Evolutionary conservation across 2,888 invertebrate species (phyloP).

Genomic region (Chymomyza amoena): DNA sequence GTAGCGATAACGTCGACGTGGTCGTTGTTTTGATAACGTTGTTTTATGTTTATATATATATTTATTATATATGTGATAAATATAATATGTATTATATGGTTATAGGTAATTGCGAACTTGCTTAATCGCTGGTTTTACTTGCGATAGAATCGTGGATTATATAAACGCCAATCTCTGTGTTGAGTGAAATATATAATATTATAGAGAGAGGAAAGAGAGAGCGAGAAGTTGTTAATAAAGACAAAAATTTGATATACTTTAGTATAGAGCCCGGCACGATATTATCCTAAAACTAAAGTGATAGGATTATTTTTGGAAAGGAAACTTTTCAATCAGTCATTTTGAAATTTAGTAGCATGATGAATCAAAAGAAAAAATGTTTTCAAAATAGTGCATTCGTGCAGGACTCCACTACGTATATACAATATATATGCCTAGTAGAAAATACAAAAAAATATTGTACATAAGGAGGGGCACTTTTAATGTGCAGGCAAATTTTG

Average conservation of each 20-base stretch:
- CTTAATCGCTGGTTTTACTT: slow-evolving; percentile 52
- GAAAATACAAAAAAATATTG: slow-evolving; percentile 35
- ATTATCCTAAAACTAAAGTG: not conserved
- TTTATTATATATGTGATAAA: slow-evolving; percentile 16
- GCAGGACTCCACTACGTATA: not conserved
- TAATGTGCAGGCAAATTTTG: not conserved
- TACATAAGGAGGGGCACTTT: slow-evolving; percentile 5
- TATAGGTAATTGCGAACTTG: slow-evolving; percentile 10
- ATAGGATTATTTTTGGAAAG: too few species aligned
- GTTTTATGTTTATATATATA: slow-evolving; percentile 22
- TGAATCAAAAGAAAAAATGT: too few species aligned
- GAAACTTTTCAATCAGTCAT: too few species aligned
- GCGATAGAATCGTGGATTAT: slow-evolving; percentile 77
- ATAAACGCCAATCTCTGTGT: slow-evolving; percentile 78
- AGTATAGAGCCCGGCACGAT: not conserved
- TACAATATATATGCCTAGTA: slow-evolving; percentile 15
- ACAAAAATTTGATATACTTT: slow-evolving; percentile 22
- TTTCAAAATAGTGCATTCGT: not conserved
- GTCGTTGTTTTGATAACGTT: slow-evolving; percentile 14
- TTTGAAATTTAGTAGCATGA: too few species aligned
- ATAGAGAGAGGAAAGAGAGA: slow-evolving; percentile 55
- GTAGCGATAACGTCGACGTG: not conserved
- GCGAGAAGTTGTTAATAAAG: slow-evolving; percentile 51
- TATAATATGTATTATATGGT: slow-evolving; percentile 20
- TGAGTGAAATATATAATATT: slow-evolving; percentile 42